Evolutionary conservation across 2,797 vertebrate genomes (phyloP).

Genomic region (Psittacula echo): DNA sequence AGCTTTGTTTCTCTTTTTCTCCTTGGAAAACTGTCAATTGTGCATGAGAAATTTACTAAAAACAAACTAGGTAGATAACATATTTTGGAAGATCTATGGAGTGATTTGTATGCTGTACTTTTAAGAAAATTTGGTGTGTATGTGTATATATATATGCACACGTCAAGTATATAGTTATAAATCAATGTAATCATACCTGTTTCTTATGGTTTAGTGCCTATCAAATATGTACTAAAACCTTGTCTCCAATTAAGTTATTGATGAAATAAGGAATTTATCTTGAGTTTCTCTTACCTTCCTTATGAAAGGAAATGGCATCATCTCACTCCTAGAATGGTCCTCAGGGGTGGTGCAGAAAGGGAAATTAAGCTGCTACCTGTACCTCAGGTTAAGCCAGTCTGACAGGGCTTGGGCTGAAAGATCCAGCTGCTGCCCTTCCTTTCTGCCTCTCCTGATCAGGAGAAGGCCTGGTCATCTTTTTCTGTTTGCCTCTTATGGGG

Average conservation of each 20-base stretch:
- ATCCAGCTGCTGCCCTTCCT: not conserved
- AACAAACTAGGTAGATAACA: not conserved
- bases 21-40: not conserved
- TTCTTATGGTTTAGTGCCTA: not conserved
- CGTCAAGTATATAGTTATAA: no score
- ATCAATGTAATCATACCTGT: not conserved
- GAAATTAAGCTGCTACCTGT: not conserved
- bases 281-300: not conserved
- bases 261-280: not conserved
- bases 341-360: not conserved
- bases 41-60: not conserved
- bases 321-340: not conserved
- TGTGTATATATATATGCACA: no score
- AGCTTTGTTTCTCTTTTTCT: not conserved
- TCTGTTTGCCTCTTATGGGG: not conserved
- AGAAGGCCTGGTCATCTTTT: not conserved
- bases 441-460: not conserved
- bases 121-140: not conserved
- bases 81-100: not conserved
- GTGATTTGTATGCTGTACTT: not conserved
- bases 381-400: no score
- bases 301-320: rapidly evolving
- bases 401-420: not conserved
- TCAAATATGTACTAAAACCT: not conserved
- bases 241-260: not conserved